phyloP scores from a whole-genome alignment of 2,888 invertebrate genomes.

The Geophilus truncorum region DNA sequence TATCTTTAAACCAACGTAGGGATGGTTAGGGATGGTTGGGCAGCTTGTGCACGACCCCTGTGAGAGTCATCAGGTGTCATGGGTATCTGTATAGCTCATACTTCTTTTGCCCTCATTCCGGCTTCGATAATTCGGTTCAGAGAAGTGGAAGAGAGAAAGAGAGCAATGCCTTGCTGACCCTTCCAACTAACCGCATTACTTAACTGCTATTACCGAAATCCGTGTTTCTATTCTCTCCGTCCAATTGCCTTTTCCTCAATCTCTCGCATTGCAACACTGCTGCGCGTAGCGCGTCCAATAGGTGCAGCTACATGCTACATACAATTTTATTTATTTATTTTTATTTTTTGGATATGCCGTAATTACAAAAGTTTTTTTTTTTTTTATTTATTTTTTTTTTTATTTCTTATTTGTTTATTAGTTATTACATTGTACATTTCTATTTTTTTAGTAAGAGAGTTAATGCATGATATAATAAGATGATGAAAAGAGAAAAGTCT shows the following conservation, averaged over 20 bases:
- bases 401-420: neutral
- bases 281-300: neutral
- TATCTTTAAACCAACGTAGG: neutral
- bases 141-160: neutral
- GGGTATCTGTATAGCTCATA: neutral
- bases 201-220: slow-evolving; percentile 10
- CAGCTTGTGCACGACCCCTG: neutral
- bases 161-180: neutral
- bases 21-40: neutral
- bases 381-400: too few relatives aligned
- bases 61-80: slow-evolving; percentile 10
- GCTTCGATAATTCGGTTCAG: neutral
- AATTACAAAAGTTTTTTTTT: too few relatives aligned
- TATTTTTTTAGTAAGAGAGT: too few relatives aligned
- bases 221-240: neutral
- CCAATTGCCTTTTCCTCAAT: neutral
- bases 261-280: neutral
- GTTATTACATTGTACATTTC: too few relatives aligned
- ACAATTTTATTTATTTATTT: neutral
- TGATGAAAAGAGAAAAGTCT: neutral
- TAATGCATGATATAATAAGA: too few relatives aligned
- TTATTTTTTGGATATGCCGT: neutral
- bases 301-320: too few relatives aligned
- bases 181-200: neutral
- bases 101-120: neutral